Evolutionary conservation across 2,797 vertebrate genomes (phyloP).

Genomic region (Notoglanidium macrostoma): DNA sequence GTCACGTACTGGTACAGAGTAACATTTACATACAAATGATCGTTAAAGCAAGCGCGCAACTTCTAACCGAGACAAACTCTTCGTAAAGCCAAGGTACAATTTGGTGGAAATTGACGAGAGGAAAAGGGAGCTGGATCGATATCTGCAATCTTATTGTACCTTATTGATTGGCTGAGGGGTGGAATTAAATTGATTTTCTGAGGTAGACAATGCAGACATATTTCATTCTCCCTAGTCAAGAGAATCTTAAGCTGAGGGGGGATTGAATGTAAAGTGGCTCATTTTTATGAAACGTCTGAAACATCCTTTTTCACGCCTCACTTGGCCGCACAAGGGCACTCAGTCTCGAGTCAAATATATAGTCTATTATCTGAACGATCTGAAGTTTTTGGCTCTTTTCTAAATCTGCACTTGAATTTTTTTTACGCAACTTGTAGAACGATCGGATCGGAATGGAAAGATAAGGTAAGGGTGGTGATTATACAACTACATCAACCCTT

Average conservation of each 20-base stretch:
- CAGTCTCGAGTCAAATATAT: constrained; percentile 16
- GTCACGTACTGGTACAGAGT: constrained; percentile 71
- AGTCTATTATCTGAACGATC: constrained; percentile 29
- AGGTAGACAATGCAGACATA: constrained; percentile 83
- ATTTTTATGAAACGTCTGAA: constrained; percentile 57
- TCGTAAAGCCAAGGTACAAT: constrained; percentile 62
- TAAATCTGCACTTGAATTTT: neutral
- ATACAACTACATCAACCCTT: neutral
- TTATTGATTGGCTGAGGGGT: constrained; percentile 76
- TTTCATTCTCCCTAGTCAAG: constrained; percentile 76
- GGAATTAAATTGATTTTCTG: constrained; percentile 80
- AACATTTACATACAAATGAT: constrained; percentile 74
- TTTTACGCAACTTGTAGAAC: neutral
- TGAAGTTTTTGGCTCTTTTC: constrained; percentile 2
- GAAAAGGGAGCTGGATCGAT: constrained; percentile 64
- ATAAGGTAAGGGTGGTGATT: neutral
- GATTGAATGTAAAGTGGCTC: constrained; percentile 65
- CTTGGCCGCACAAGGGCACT: constrained; percentile 19
- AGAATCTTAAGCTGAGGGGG: constrained; percentile 63
- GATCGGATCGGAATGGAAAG: neutral
- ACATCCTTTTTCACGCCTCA: constrained; percentile 36
- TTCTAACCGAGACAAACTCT: constrained; percentile 55
- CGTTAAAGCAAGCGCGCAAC: constrained; percentile 45
- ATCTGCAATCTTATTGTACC: constrained; percentile 78
- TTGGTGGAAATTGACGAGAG: constrained; percentile 65